Evolutionary conservation across 2,888 invertebrate species (phyloP).

Genomic region (Hypomecis atomaria): DNA sequence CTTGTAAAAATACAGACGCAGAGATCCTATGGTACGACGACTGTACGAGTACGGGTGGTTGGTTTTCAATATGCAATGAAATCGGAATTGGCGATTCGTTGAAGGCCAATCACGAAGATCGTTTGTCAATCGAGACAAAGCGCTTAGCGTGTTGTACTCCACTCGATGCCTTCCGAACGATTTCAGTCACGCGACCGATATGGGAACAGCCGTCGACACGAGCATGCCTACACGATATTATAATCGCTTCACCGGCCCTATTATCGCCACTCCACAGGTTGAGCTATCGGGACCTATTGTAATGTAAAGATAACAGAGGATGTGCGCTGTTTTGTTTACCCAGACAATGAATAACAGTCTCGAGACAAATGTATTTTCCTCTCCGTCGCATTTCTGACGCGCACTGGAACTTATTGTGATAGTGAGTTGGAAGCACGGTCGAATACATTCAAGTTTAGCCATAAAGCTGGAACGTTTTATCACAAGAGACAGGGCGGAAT

Average conservation of each 20-base stretch:
- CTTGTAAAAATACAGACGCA: constrained; percentile 43
- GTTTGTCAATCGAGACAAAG: constrained; percentile 69
- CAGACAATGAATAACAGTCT: constrained; percentile 40
- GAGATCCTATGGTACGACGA: constrained; percentile 33
- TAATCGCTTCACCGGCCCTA: constrained; percentile 50
- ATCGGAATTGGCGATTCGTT: constrained; percentile 50
- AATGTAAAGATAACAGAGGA: constrained; percentile 59
- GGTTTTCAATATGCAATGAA: constrained; percentile 49
- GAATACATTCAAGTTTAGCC: constrained; percentile 55
- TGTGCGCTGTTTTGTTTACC: constrained; percentile 38
- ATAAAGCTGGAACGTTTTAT: constrained; percentile 58
- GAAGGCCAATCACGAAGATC: constrained; percentile 65
- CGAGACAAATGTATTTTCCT: constrained; percentile 41
- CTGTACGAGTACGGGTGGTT: constrained; percentile 27
- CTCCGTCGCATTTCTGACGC: constrained; percentile 44
- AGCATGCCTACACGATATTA: constrained; percentile 46
- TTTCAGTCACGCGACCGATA: constrained; percentile 66
- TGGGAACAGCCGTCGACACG: constrained; percentile 49
- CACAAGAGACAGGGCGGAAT: constrained; percentile 48
- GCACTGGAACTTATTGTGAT: constrained; percentile 48
- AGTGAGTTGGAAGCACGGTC: constrained; percentile 29
- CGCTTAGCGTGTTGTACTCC: constrained; percentile 71
- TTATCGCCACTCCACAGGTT: constrained; percentile 60
- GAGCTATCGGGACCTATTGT: constrained; percentile 55
- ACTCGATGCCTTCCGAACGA: constrained; percentile 67